Base-by-base conservation (phyloP, 1,140 invertebrate genomes). In the Drosophila obscura region DNA sequence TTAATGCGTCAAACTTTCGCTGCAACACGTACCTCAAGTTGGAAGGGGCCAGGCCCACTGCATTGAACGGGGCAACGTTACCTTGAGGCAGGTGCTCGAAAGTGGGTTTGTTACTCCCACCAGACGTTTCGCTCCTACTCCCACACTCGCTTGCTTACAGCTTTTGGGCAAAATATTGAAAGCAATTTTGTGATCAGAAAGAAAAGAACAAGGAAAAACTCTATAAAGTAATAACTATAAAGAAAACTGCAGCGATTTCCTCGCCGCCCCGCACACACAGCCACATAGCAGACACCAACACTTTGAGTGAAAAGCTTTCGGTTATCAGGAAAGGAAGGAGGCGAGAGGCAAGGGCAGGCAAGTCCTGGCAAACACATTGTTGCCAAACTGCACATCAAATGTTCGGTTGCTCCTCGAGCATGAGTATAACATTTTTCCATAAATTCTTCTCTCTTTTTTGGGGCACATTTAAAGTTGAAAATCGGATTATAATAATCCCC, bases 221-320 rank as follows among this genome's bases (percentile, higher is more conserved):
- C 67, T 87, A 78, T 77, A 87, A 87, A 82, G 78, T 88, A 87
- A 87, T 87, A 87, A 82, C 82, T 69, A 87, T 87, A 88, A 82
- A 81, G 83, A 78, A 82, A 79, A 82, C 63, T 82, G 78, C 66
- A 82, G 63, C 78, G 66, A 75, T 81, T 87, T 68, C 60, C 61
- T 46, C 48, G 43, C 49, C n/a, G 58, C 31, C 39, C 35, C 26
- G 60, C 31, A 69, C 28, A 68, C 31, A 65, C 48, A 64, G 31
- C 57, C 48, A 44, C 58, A 22, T 0, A 15, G 15, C 19, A 41
- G 16, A 19, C 48, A 16, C 51, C 41, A 9, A 56, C 15, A 67
- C 15, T 60, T 49, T 31, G 56, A 43, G 52, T 24, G 19, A 64
- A 83, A 83, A 83, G 49, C 78, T 83, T 78, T 51, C 64, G 55